Evolutionary conservation across 2,113 vertebrate genomes (phyloP).

Genomic region (Dasypus novemcinctus): DNA sequence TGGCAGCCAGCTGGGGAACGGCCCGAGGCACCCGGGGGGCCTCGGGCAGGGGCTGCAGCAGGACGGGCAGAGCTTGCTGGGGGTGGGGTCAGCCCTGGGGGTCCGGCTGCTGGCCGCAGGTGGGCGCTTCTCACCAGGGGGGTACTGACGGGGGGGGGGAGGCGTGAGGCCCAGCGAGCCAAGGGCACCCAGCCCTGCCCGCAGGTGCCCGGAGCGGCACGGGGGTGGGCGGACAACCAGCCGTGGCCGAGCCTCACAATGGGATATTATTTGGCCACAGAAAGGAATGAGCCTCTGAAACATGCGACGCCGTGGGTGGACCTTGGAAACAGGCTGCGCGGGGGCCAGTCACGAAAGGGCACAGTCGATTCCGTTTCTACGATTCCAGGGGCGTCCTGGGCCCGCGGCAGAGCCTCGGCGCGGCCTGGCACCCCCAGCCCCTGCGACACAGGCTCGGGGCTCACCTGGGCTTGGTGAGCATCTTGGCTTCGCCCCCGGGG

Average conservation of each 20-base stretch:
- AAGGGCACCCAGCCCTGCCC: not conserved
- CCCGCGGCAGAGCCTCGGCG: not conserved
- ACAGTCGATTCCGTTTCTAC: too few species aligned
- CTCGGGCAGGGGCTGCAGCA: rapidly evolving
- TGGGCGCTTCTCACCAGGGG: too few species aligned
- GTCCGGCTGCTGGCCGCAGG: too few species aligned
- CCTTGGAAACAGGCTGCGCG: not conserved
- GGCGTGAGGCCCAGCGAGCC: not conserved
- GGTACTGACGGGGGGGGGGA: not conserved
- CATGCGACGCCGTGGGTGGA: too few species aligned
- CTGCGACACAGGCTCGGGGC: not conserved
- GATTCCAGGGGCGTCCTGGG: too few species aligned
- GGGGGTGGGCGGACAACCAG: too few species aligned
- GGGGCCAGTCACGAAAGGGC: too few species aligned
- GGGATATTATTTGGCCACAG: too few species aligned
- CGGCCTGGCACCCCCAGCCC: not conserved
- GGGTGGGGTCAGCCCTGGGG: not conserved
- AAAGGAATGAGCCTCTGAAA: too few species aligned
- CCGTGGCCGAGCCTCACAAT: too few species aligned
- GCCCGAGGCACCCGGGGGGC: not conserved
- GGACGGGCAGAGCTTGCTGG: not conserved
- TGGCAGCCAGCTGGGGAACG: not conserved
- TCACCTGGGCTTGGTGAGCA: not conserved
- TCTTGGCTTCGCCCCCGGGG: not conserved
- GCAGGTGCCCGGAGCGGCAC: not conserved